Conservation (phyloP, 2,888 invertebrate genomes). For the Idaea dimidiata region DNA sequence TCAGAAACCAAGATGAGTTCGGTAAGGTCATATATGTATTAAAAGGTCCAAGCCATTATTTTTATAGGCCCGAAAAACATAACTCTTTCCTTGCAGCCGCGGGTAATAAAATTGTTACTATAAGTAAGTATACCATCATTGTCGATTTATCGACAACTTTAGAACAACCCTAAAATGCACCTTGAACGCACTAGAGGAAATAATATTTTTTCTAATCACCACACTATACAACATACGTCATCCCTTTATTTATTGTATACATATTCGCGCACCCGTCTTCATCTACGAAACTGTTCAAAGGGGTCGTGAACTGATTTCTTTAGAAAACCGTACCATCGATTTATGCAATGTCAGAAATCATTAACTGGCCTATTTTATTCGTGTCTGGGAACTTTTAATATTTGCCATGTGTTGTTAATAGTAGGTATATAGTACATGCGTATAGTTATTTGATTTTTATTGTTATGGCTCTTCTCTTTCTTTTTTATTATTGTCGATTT, state of each 20-base stretch:
- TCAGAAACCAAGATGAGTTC: too few species aligned
- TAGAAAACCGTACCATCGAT: slow-evolving; percentile 42
- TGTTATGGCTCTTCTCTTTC: not conserved
- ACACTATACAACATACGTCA: slow-evolving; percentile 75
- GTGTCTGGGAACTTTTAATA: slow-evolving; percentile 38
- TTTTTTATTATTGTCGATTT: not conserved
- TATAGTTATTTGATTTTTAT: not conserved
- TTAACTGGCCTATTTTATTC: slow-evolving; percentile 35
- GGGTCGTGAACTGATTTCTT: slow-evolving; percentile 42
- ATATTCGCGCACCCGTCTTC: slow-evolving; percentile 73
- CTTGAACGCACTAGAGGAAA: slow-evolving; percentile 76
- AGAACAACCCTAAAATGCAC: slow-evolving; percentile 65
- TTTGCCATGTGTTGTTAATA: not conserved
- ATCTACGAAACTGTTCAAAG: slow-evolving; percentile 57
- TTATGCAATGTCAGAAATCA: slow-evolving; percentile 45
- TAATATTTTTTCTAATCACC: slow-evolving; percentile 76
- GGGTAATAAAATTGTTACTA: too few species aligned
- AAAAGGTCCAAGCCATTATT: too few species aligned
- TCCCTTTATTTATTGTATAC: slow-evolving; percentile 77
- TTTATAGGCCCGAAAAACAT: too few species aligned
- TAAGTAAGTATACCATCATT: too few species aligned
- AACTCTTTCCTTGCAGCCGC: too few species aligned
- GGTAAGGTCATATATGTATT: too few species aligned
- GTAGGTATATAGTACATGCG: not conserved
- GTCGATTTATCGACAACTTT: slow-evolving; percentile 4